phyloP scores from a whole-genome alignment of 2,888 invertebrate genomes.

The Helobdella robusta region DNA sequence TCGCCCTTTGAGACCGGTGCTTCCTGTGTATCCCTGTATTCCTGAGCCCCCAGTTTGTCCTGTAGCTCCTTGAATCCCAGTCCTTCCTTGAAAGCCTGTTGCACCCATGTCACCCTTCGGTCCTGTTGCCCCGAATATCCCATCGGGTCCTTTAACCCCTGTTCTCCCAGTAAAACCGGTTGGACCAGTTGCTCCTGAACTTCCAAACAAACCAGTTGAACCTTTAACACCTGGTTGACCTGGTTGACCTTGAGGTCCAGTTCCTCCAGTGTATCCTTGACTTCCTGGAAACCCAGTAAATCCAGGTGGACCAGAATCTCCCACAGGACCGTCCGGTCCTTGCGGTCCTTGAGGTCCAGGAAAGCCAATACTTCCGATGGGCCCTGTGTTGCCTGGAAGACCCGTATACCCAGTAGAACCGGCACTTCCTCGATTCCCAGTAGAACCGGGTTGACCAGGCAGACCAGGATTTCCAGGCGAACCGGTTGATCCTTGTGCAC shows the following conservation, averaged over 20 bases:
- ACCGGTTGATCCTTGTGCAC: conserved; percentile 29
- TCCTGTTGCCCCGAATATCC: conserved; percentile 9
- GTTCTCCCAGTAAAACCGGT: conserved; percentile 7
- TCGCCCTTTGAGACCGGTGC: neutral
- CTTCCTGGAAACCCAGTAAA: conserved; percentile 1
- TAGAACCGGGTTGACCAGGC: conserved; percentile 28
- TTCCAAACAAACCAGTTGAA: neutral
- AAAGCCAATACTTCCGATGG: conserved; percentile 14
- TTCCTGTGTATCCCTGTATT: neutral
- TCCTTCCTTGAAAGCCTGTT: conserved; percentile 9
- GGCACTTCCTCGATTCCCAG: conserved; percentile 20
- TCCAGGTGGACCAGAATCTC: conserved; percentile 27
- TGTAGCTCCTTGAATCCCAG: conserved; percentile 14
- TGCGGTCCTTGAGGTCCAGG: conserved; percentile 11
- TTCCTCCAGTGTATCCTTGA: neutral
- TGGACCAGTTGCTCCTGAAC: conserved; percentile 6
- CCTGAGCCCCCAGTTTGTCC: conserved; percentile 7
- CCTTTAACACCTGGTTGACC: conserved; percentile 10
- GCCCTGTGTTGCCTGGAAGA: conserved; percentile 3
- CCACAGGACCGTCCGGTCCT: neutral
- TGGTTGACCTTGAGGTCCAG: conserved; percentile 7
- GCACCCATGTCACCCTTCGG: conserved; percentile 15
- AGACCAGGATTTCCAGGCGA: conserved; percentile 30
- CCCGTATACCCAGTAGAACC: conserved; percentile 21
- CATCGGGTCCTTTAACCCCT: conserved; percentile 10